Percentiles rank a stretch among this genome's conserved stretches.
Evolutionary conservation across 64 coral and sea anemone genomes (phyloP).

Genomic region (Montipora sp.): DNA sequence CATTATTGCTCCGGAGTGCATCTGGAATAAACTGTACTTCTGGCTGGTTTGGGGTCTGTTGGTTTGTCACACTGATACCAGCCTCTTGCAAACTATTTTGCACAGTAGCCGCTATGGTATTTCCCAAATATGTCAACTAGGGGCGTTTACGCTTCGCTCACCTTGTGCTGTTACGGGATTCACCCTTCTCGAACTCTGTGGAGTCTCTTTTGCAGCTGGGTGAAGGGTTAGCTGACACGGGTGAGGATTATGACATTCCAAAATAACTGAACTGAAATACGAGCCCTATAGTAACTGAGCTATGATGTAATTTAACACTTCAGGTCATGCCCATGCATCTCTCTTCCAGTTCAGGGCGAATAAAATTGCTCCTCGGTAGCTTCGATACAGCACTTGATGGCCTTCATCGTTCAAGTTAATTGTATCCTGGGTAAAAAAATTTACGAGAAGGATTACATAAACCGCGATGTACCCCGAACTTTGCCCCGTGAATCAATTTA

Average conservation of each 20-base stretch:
- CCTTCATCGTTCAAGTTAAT: not conserved
- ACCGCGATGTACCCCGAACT: not conserved
- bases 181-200: not conserved
- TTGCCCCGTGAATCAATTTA: not conserved
- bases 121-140: not conserved
- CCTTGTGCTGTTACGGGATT: not conserved
- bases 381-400: too few relatives aligned
- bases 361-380: not conserved
- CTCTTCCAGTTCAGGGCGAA: not conserved
- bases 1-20: not conserved
- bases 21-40: too few relatives aligned
- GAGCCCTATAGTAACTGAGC: too few relatives aligned
- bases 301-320: not conserved
- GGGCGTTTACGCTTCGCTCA: not conserved
- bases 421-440: not conserved
- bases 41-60: not conserved
- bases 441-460: not conserved
- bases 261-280: too few relatives aligned
- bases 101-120: not conserved
- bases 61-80: not conserved
- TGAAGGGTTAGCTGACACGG: not conserved
- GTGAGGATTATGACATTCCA: too few relatives aligned
- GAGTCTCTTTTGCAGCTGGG: not conserved
- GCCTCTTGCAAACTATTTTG: not conserved
- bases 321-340: not conserved